These are phyloP conservation scores for Mormyrops attenuatus DNA, from an alignment of 2,797 vertebrate species.

Conservation along the genomic window DNA sequence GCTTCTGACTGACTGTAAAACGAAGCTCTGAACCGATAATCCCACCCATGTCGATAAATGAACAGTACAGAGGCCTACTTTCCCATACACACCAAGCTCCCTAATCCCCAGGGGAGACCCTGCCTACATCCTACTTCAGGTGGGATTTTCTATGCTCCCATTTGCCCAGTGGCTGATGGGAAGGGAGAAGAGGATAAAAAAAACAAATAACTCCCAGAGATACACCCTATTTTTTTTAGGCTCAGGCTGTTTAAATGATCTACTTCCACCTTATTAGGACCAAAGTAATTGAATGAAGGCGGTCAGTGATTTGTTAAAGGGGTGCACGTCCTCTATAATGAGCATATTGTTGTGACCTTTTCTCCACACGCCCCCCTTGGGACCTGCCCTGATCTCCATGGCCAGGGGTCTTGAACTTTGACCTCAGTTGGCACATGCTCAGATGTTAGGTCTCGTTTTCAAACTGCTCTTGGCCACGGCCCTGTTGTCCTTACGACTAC, in stretches of 20 bases:
- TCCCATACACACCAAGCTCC: not conserved
- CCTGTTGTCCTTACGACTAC: not conserved
- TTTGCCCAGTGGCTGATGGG: slow-evolving; percentile 18
- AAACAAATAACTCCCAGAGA: not conserved
- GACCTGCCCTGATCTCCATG: slow-evolving; percentile 12
- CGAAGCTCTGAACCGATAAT: slow-evolving; percentile 11
- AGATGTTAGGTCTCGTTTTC: not conserved
- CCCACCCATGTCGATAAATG: slow-evolving; percentile 16
- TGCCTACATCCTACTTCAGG: slow-evolving; percentile 16
- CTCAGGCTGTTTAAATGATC: not conserved
- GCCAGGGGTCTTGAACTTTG: slow-evolving; percentile 20
- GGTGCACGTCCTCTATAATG: slow-evolving; percentile 11
- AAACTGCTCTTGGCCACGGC: not conserved
- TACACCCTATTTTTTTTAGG: not conserved
- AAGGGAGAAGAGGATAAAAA: not conserved
- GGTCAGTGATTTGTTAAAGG: slow-evolving; percentile 22
- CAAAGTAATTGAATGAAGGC: slow-evolving; percentile 22
- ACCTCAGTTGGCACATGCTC: slow-evolving; percentile 11
- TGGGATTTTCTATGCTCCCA: slow-evolving; percentile 21
- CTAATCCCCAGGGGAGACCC: slow-evolving; percentile 4
- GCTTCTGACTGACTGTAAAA: slow-evolving; percentile 16
- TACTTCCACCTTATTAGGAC: slow-evolving; percentile 15
- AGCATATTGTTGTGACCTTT: slow-evolving; percentile 23
- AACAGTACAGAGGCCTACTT: slow-evolving; percentile 8
- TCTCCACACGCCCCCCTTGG: slow-evolving; percentile 4